phyloP scores from a whole-genome alignment of 1,140 invertebrate species.

The Scaptodrosophila lebanonensis region DNA sequence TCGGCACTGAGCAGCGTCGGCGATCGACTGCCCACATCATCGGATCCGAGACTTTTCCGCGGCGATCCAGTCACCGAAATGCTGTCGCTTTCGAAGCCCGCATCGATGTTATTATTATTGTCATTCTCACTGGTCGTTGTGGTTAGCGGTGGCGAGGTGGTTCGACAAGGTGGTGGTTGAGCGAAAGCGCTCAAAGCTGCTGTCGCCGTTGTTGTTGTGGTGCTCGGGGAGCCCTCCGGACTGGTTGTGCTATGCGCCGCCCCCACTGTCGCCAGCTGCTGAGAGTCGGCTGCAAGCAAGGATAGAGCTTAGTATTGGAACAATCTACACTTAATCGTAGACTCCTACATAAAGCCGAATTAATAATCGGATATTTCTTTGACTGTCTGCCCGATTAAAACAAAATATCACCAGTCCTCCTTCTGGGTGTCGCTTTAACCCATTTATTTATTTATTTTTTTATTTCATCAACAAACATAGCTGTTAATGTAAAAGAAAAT shows the following conservation, averaged over 20 bases:
- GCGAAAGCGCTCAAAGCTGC: slow-evolving; percentile 46
- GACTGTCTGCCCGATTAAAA: too few relatives aligned
- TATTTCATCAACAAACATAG: too few relatives aligned
- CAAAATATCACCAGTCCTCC: too few relatives aligned
- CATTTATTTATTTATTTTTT: too few relatives aligned
- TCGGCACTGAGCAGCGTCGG: slow-evolving; percentile 29
- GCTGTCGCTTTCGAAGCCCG: slow-evolving; percentile 80
- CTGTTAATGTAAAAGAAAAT: too few relatives aligned
- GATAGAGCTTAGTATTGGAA: background rate
- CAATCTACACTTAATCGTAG: background rate
- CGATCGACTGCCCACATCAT: slow-evolving; percentile 47
- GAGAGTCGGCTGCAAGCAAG: slow-evolving; percentile 10
- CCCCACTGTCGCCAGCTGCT: slow-evolving; percentile 69
- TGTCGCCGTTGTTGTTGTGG: slow-evolving; percentile 48
- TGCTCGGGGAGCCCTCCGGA: slow-evolving; percentile 79
- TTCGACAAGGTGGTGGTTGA: slow-evolving; percentile 31
- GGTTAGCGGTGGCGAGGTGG: slow-evolving; percentile 40
- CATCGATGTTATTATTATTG: slow-evolving; percentile 66
- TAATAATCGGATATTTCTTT: too few relatives aligned
- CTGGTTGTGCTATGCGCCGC: slow-evolving; percentile 83
- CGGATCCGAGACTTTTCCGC: slow-evolving; percentile 51
- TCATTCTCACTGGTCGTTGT: slow-evolving; percentile 57
- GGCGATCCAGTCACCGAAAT: slow-evolving; percentile 83
- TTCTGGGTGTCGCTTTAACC: too few relatives aligned
- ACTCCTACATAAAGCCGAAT: too few relatives aligned